A percentile compares a stretch with the other conserved stretches of the same genome.
These are phyloP conservation scores for Temnothorax nylanderi DNA, from an alignment of 1,140 invertebrate species.

Conservation along the genomic window DNA sequence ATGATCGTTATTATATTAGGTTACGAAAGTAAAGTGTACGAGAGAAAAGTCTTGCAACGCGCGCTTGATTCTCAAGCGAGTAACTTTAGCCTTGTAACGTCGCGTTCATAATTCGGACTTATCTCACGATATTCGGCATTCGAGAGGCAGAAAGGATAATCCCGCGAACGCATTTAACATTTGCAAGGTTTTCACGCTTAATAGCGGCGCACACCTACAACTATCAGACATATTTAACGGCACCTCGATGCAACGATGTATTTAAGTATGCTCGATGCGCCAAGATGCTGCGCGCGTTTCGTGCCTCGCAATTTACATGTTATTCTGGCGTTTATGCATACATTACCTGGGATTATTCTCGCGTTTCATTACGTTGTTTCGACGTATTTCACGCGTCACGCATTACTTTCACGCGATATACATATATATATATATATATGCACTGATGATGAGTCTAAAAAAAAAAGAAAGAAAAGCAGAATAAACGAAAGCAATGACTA, in stretches of 20 bases:
- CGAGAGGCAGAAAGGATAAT: slow-evolving; percentile 30
- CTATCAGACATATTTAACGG: slow-evolving; percentile 38
- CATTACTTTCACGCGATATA: slow-evolving; percentile 18
- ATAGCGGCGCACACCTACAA: slow-evolving; percentile 9
- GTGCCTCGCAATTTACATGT: slow-evolving; percentile 49
- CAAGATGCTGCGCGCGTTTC: slow-evolving; percentile 34
- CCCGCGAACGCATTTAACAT: slow-evolving; percentile 44
- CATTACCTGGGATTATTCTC: slow-evolving; percentile 49
- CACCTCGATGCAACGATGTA: slow-evolving; percentile 18
- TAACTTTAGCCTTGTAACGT: slow-evolving; percentile 15
- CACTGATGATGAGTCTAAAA: background rate
- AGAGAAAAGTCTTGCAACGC: background rate
- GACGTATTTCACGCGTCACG: slow-evolving; percentile 29
- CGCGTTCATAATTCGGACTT: slow-evolving; percentile 38
- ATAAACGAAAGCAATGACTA: background rate
- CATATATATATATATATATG: no score
- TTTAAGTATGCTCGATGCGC: slow-evolving; percentile 40
- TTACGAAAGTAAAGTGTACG: background rate
- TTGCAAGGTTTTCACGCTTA: slow-evolving; percentile 44
- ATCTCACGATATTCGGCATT: slow-evolving; percentile 8
- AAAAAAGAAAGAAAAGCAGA: background rate
- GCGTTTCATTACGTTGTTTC: slow-evolving; percentile 47
- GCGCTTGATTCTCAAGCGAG: slow-evolving; percentile 16
- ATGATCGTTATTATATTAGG: background rate
- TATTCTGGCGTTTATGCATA: slow-evolving; percentile 54